phyloP scores from a whole-genome alignment of 1,140 invertebrate genomes.

The Caenorhabditis remanei region DNA sequence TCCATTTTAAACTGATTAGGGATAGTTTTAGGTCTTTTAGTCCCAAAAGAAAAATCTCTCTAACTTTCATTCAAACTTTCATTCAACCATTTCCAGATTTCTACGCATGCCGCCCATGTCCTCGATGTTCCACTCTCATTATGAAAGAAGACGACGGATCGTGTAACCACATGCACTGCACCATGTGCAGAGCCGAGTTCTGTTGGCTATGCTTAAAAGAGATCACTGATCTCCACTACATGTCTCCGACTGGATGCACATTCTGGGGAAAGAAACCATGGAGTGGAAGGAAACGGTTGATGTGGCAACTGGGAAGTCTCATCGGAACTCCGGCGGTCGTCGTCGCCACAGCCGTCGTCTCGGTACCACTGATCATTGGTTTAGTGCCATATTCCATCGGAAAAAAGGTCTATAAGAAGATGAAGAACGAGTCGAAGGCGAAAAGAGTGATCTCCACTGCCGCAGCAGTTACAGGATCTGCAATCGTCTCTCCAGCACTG shows the following conservation, averaged over 20 bases:
- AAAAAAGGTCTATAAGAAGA: conserved; percentile 75
- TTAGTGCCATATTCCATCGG: conserved; percentile 91
- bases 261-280: conserved; percentile 99
- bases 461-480: conserved; percentile 85
- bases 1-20: too few species aligned
- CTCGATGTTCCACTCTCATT: conserved; percentile 89
- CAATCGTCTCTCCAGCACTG: conserved; percentile 84
- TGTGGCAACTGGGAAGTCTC: conserved; percentile 89
- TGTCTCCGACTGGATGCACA: conserved; percentile 96
- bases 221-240: conserved; percentile 95
- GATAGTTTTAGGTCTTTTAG: too few species aligned
- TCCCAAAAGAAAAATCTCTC: too few species aligned
- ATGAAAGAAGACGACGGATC: conserved; percentile 98
- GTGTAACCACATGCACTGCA: conserved; percentile 95
- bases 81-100: conserved; percentile 15
- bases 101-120: conserved; percentile 77
- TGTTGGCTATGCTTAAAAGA: conserved; percentile 99
- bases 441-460: conserved; percentile 84
- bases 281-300: conserved; percentile 96
- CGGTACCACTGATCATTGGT: conserved; percentile 93
- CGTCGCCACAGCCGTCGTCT: conserved; percentile 92
- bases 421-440: conserved; percentile 81
- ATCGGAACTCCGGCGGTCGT: conserved; percentile 87
- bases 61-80: too few species aligned
- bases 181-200: conserved; percentile 94